Evolutionary conservation across 2,888 invertebrate genomes (phyloP), one percentile per base, ranked within the genome.

Genomic region (Eupithecia pulchellata): DNA sequence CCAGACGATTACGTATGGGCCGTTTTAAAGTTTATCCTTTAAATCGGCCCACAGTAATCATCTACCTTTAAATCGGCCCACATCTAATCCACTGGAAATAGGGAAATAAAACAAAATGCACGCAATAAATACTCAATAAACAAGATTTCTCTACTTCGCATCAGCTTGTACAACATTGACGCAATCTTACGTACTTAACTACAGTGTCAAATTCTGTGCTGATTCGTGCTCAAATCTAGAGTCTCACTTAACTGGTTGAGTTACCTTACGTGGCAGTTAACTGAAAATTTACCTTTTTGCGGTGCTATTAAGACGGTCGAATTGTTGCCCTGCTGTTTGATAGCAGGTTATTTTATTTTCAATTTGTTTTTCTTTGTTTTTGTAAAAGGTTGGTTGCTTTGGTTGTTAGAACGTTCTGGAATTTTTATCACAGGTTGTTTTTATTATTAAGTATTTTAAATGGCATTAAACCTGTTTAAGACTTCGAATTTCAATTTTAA

Each of bases 301-400:
- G 71, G 71, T 70, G 75, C 72, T 76, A 76, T 80, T 79, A 77
- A 72, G 75, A 73, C 70, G 64, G 75, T 74, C 62, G 75, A 80
- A 81, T 71, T 76, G 77, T 76, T 79, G 57, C 68, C 79, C 79
- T 74, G 78, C 80, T 80, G 80, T 77, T 76, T 76, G 71, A 77
- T 71, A 67, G 60, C 27, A 30, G 42, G 72, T 72, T 61, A 69
- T 69, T 72, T 74, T 72, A 73, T 76, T 77, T 75, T 74, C 72
- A 76, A 75, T 72, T 75, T 66, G 68, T 52, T 52, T 25, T 67
- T n/a, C 66, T 73, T 72, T 75, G 76, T 71, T 76, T 70, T 70
- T 42, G 20, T 17, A 42, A 42, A 4, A n/a, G 42, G 42, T 42
- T 42, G n/a, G n/a, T n/a, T 42, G n/a, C 8, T 42, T 42, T n/a